Conservation (phyloP, 1,140 invertebrate genomes). For the Zaprionus inermis region DNA sequence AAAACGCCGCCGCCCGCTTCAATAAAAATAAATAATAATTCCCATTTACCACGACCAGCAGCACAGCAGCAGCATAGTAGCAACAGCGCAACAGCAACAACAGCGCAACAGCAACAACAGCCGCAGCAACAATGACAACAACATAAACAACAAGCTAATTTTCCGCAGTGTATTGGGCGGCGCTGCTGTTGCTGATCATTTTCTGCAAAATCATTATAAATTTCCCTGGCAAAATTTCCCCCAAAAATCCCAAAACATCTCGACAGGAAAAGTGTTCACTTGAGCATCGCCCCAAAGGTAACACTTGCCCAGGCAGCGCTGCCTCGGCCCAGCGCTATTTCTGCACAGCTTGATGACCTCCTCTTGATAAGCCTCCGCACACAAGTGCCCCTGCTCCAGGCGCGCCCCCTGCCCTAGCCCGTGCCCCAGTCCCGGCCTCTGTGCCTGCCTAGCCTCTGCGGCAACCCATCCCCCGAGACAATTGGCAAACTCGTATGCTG, state of each 20-base stretch:
- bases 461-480: slow-evolving; percentile 36
- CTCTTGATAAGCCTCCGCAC: slow-evolving; percentile 62
- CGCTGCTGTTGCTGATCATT: no score
- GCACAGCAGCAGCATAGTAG: slow-evolving; percentile 11
- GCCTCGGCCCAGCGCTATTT: slow-evolving; percentile 40
- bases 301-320: slow-evolving; percentile 53
- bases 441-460: no score
- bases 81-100: slow-evolving; percentile 24
- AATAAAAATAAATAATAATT: slow-evolving; percentile 80
- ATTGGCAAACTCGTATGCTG: slow-evolving; percentile 69
- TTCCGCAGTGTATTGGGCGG: neutral
- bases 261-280: neutral
- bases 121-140: slow-evolving; percentile 24
- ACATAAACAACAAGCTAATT: slow-evolving; percentile 36
- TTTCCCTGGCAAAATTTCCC: no score
- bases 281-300: slow-evolving; percentile 44
- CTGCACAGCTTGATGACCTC: slow-evolving; percentile 65
- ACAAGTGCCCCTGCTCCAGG: neutral
- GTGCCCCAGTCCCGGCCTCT: no score
- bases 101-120: slow-evolving; percentile 14
- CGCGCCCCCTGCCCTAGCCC: neutral
- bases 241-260: no score
- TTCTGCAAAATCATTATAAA: no score
- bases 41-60: slow-evolving; percentile 69
- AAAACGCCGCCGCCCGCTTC: slow-evolving; percentile 58